Evolutionary conservation across 2,888 invertebrate genomes (phyloP).

Genomic region (Eilema caniola): DNA sequence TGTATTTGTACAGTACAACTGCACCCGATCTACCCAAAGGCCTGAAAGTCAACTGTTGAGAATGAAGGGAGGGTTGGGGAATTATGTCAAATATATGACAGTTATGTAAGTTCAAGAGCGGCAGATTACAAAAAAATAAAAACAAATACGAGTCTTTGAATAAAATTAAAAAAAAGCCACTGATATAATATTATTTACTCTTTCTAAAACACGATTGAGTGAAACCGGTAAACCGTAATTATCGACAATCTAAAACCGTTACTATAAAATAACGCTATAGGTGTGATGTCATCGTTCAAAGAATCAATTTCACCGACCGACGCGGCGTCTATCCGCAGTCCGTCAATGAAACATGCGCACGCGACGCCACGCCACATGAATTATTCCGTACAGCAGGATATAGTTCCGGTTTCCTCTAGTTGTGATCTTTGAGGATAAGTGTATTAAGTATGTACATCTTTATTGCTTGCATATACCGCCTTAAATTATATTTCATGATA

Average conservation of each 20-base stretch:
- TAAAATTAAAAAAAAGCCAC: background rate
- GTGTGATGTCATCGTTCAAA: constrained; percentile 56
- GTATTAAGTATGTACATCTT: background rate
- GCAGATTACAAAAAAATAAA: background rate
- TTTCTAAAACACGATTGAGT: background rate
- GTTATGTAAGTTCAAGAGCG: background rate
- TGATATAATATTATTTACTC: constrained; percentile 1
- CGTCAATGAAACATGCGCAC: constrained; percentile 53
- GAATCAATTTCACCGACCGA: constrained; percentile 57
- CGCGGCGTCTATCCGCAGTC: constrained; percentile 28
- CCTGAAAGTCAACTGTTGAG: background rate
- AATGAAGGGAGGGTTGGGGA: background rate
- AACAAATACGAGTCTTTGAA: background rate
- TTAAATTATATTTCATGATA: no score
- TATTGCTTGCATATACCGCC: no score
- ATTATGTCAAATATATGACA: background rate
- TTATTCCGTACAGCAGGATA: constrained; percentile 79
- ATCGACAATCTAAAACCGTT: constrained; percentile 9
- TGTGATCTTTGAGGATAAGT: constrained; percentile 16
- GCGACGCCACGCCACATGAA: constrained; percentile 63
- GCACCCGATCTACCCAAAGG: no score
- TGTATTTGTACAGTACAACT: no score
- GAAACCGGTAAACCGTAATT: background rate
- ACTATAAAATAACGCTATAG: constrained; percentile 13
- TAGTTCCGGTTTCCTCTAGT: constrained; percentile 76